A percentile compares a stretch with the other conserved stretches of the same genome.
Conservation (phyloP, 2,113 vertebrate genomes). For the Phoenicopterus ruber region DNA sequence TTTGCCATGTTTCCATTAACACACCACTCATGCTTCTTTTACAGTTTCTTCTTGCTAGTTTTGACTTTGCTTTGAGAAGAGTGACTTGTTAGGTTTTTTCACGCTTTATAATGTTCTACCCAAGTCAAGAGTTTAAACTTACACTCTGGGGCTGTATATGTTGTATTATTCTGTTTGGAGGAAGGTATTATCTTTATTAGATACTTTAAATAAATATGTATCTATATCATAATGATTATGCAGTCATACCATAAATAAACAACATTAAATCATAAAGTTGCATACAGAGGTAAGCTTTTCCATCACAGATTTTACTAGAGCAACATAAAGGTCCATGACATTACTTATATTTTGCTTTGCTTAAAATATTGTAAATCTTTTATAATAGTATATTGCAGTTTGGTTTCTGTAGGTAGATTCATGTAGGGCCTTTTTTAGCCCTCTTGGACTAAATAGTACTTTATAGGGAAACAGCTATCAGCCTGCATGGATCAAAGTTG, state of each 20-base stretch:
- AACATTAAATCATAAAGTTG: not conserved
- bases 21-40: constrained; percentile 13
- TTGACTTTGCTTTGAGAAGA: constrained; percentile 19
- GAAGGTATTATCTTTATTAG: not conserved
- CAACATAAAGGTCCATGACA: not conserved
- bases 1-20: constrained; percentile 69
- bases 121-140: not conserved
- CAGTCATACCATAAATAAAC: not conserved
- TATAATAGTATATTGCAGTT: not conserved
- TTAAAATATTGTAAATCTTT: not conserved
- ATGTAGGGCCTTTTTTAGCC: not conserved
- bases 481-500: not conserved
- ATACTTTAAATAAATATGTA: not conserved
- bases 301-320: not conserved
- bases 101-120: not conserved
- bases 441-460: not conserved
- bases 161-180: not conserved
- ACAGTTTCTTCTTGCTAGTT: not conserved
- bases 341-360: constrained; percentile 15
- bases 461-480: not conserved
- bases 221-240: not conserved
- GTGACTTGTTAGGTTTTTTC: not conserved
- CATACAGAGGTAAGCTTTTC: not conserved
- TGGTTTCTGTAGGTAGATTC: not conserved
- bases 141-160: not conserved